Evolutionary conservation across 1,140 invertebrate species (phyloP).

Genomic region (Pinna nobilis): DNA sequence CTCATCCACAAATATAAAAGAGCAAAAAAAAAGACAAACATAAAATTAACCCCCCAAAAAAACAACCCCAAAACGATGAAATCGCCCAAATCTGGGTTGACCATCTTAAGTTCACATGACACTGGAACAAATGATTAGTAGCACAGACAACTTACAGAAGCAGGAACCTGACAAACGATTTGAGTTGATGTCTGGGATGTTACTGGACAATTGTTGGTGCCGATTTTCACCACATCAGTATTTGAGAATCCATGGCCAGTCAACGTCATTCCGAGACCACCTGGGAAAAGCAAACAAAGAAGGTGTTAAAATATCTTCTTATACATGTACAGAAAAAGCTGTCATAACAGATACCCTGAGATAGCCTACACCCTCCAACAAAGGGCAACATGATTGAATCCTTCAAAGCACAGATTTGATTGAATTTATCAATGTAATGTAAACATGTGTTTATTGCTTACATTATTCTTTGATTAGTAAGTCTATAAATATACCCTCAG

Average conservation of each 20-base stretch:
- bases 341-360: not conserved
- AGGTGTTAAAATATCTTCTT: not conserved
- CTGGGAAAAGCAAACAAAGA: constrained; percentile 29
- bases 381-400: not conserved
- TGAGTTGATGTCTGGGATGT: constrained; percentile 28
- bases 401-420: not conserved
- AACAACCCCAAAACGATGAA: too few species aligned
- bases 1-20: too few species aligned
- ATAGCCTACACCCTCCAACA: not conserved
- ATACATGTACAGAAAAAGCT: not conserved
- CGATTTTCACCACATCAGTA: constrained; percentile 48
- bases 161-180: constrained; percentile 49
- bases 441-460: not conserved
- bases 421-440: not conserved
- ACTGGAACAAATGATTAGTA: not conserved
- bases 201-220: constrained; percentile 33
- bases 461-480: not conserved
- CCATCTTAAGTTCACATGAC: not conserved
- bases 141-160: constrained; percentile 7
- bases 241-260: constrained; percentile 57
- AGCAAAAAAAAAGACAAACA: too few species aligned
- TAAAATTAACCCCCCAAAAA: too few species aligned
- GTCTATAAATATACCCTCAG: too few species aligned
- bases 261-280: constrained; percentile 53
- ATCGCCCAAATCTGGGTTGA: too few species aligned